These are phyloP conservation scores for Pollimyrus isidori DNA, from an alignment of 2,113 vertebrate genomes.

Conservation along the genomic window DNA sequence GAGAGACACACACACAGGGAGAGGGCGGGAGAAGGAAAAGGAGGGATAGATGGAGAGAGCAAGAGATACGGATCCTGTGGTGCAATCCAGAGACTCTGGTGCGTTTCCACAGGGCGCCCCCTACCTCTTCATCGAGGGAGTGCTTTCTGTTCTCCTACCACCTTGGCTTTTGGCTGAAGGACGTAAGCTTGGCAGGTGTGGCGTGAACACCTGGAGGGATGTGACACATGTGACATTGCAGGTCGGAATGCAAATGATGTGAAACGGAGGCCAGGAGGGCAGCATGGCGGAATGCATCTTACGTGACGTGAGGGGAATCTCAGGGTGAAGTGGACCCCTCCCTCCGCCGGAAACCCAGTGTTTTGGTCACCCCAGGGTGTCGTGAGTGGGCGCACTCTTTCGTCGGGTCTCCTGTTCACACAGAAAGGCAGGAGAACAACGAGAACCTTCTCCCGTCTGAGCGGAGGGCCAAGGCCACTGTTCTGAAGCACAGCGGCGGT, in stretches of 20 bases:
- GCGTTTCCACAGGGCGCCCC: not conserved
- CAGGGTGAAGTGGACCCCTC: not conserved
- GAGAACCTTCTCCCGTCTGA: not conserved
- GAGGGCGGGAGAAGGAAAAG: not conserved
- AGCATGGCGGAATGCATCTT: not conserved
- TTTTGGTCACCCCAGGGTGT: not conserved
- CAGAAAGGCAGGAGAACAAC: not conserved
- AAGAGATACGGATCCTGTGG: not conserved
- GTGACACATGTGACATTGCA: not conserved
- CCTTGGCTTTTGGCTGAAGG: not conserved
- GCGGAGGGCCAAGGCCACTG: not conserved
- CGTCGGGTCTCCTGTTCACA: not conserved
- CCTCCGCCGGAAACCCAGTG: not conserved
- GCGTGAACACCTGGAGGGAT: not conserved
- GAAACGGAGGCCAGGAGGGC: not conserved
- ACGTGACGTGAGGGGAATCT: not conserved
- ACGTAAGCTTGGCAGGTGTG: not conserved
- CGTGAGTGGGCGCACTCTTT: not conserved
- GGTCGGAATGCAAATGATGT: slow-evolving; percentile 9
- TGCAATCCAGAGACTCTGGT: not conserved
- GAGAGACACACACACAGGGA: not conserved
- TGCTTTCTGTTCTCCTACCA: not conserved
- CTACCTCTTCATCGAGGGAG: not conserved
- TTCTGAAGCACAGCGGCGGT: not conserved
- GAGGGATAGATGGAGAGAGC: not conserved